Evolutionary conservation across 1,140 invertebrate species (phyloP), one percentile per base, ranked within the genome.

Genomic region (Manduca sexta): DNA sequence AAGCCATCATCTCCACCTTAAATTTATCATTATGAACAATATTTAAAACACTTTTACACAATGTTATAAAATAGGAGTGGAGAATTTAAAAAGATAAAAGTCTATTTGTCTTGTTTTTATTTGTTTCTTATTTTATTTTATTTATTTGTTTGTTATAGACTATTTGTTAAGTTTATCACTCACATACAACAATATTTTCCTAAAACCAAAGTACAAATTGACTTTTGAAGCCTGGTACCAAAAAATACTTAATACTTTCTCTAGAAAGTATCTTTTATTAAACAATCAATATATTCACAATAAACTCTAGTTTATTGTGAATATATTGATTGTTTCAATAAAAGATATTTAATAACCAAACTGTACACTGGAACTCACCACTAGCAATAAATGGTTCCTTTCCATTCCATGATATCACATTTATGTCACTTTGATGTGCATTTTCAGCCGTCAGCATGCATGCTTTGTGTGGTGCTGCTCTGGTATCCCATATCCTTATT

Each of bases 321-420:
- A n/a, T n/a, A n/a, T n/a, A n/a, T n/a, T n/a, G n/a, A n/a, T n/a
- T n/a, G n/a, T n/a, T n/a, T n/a, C n/a, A n/a, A n/a, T n/a, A n/a
- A n/a, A n/a, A n/a, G n/a, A n/a, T n/a, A n/a, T n/a, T n/a, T n/a
- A n/a, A n/a, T n/a, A n/a, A n/a, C n/a, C n/a, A n/a, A n/a, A n/a
- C n/a, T n/a, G n/a, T n/a, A n/a, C n/a, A n/a, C n/a, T n/a, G n/a
- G n/a, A n/a, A n/a, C n/a, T n/a, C n/a, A 73, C 95, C 96, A 60
- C 95, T 96, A 2, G 93, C 90, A 61, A 99, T 93, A 64, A 97
- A 95, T 3, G 93, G 93, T 77, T 99, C 97, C 65, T 91, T 92
- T 52, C 79, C 89, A 85, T 99, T 99, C 98, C 98, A 99, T 54
- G 93, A 94, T 56, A 99, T 96, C 1, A 99, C 98, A 88, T 99